A percentile compares a stretch with the other conserved stretches of the same genome.
phyloP scores from a whole-genome alignment of 2,113 vertebrate species.

The Elanus axillaris region DNA sequence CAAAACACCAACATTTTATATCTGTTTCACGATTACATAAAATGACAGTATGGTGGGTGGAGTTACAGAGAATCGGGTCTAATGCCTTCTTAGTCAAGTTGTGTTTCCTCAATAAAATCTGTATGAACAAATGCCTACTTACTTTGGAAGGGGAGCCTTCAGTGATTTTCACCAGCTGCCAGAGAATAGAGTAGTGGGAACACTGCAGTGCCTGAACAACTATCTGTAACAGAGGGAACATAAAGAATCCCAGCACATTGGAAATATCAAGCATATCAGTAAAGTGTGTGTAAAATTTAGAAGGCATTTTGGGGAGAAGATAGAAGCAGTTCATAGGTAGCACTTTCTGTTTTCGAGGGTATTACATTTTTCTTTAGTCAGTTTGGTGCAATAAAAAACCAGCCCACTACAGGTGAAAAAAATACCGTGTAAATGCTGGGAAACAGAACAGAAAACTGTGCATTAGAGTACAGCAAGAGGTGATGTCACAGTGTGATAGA shows the following conservation, averaged over 20 bases:
- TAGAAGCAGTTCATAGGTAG: not conserved
- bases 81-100: not conserved
- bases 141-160: slow-evolving; percentile 96
- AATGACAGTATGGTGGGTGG: not conserved
- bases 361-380: not conserved
- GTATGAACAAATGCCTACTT: slow-evolving; percentile 54
- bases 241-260: not conserved
- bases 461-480: not conserved
- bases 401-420: not conserved
- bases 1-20: not conserved
- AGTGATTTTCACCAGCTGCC: slow-evolving; percentile 98
- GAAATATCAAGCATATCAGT: not conserved
- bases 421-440: not conserved
- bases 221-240: slow-evolving; percentile 79
- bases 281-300: not conserved
- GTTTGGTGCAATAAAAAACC: not conserved
- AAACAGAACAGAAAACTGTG: not conserved
- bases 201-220: slow-evolving; percentile 98
- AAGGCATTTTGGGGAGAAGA: not conserved
- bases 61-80: not conserved
- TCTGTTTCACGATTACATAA: not conserved
- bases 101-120: not conserved
- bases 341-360: not conserved
- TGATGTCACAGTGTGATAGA: not conserved
- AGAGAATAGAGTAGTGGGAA: slow-evolving; percentile 98